Evolutionary conservation across 2,113 vertebrate species (phyloP).

Genomic region (Illadopsis cleaveri): DNA sequence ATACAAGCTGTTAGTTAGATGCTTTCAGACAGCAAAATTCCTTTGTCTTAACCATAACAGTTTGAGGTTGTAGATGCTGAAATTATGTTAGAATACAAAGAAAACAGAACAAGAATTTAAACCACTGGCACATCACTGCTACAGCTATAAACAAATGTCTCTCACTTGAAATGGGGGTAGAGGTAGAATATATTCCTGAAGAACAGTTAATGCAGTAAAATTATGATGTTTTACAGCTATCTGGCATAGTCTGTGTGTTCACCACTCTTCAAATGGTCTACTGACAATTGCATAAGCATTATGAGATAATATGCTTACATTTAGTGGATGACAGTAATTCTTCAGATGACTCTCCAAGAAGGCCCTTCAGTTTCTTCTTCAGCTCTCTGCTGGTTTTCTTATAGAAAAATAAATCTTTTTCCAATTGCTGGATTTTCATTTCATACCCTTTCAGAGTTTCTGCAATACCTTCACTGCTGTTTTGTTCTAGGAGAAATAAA

Average conservation of each 20-base stretch:
- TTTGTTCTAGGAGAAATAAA: conserved; percentile 75
- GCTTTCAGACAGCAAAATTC: background rate
- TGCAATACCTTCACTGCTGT: conserved; percentile 54
- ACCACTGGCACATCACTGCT: background rate
- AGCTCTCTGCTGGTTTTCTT: conserved; percentile 89
- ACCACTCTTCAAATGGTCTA: background rate
- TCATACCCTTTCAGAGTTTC: conserved; percentile 73
- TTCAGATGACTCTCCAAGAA: conserved; percentile 56
- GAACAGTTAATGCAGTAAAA: background rate
- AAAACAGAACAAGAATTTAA: background rate
- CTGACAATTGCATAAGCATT: background rate
- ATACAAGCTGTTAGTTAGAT: background rate
- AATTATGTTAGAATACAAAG: background rate
- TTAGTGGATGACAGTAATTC: conserved; percentile 13
- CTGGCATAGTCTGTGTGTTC: background rate
- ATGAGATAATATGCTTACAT: conserved; percentile 45
- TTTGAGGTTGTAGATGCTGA: background rate
- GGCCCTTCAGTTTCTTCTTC: conserved; percentile 83
- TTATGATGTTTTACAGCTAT: background rate
- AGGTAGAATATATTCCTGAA: background rate
- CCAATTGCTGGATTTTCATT: conserved; percentile 83
- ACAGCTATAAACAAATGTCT: background rate
- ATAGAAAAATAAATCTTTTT: conserved; percentile 92
- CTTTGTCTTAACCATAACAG: background rate
- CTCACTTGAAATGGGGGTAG: background rate